Percentiles rank a stretch among this genome's conserved stretches.
phyloP scores from a whole-genome alignment of 2,113 vertebrate genomes.

The Engystomops pustulosus region DNA sequence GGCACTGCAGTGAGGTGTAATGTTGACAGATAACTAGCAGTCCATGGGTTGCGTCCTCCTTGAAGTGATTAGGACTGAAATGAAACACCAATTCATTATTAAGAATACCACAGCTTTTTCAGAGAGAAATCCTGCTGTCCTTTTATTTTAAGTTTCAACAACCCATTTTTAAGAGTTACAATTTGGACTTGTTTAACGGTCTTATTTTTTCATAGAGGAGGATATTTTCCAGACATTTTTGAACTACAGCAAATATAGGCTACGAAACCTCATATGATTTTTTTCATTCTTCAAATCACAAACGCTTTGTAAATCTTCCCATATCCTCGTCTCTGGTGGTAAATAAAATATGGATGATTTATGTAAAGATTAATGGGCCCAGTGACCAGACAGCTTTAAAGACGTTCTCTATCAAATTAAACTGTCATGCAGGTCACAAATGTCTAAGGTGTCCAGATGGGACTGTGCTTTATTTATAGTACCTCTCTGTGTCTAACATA shows the following conservation, averaged over 20 bases:
- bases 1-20: too few species aligned
- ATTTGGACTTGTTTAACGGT: too few species aligned
- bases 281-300: slow-evolving; percentile 1
- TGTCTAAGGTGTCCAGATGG: background rate
- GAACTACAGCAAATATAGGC: background rate
- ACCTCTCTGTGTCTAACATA: background rate
- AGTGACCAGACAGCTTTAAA: slow-evolving; percentile 5
- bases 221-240: background rate
- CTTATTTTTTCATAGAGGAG: too few species aligned
- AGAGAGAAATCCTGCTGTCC: too few species aligned
- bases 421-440: background rate
- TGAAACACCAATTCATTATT: too few species aligned
- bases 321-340: background rate
- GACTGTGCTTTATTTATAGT: background rate
- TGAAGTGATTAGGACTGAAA: too few species aligned
- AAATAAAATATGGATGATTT: slow-evolving; percentile 29
- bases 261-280: background rate
- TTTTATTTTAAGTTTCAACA: too few species aligned
- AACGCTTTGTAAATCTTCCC: slow-evolving; percentile 18
- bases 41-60: too few species aligned
- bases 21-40: too few species aligned
- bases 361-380: slow-evolving; percentile 30
- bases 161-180: too few species aligned
- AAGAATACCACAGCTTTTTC: too few species aligned
- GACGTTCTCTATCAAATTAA: slow-evolving; percentile 17